phyloP scores from a whole-genome alignment of 2,888 invertebrate genomes.

The Barypeithes pellucidus region DNA sequence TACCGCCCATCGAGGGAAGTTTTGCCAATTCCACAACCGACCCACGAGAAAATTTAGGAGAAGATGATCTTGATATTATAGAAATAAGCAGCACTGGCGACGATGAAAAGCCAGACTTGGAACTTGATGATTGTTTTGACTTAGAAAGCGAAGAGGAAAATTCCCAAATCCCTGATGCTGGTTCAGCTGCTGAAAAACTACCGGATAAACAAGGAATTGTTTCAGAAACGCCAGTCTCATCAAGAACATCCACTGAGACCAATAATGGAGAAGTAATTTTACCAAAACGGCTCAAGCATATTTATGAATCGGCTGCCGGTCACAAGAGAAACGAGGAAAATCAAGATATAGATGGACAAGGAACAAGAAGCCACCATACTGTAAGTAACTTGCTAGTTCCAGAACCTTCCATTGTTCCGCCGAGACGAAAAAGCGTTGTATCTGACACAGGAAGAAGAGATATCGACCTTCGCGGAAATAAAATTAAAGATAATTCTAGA shows the following conservation, averaged over 20 bases:
- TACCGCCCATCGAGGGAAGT: not conserved
- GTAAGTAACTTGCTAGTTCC: not conserved
- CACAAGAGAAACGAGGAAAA: not conserved
- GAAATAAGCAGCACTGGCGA: slow-evolving; percentile 1
- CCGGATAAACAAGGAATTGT: not conserved
- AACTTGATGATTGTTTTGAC: slow-evolving; percentile 3
- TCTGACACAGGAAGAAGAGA: not conserved
- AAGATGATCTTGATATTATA: not conserved
- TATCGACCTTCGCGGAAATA: not conserved
- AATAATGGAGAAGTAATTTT: not conserved
- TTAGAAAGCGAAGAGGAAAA: not conserved
- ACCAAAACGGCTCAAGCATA: not conserved
- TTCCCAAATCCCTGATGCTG: not conserved
- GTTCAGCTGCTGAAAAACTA: not conserved
- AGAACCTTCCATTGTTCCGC: not conserved
- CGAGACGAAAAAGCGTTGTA: not conserved
- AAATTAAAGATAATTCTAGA: not conserved
- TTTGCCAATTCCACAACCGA: not conserved
- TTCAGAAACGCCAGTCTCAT: not conserved
- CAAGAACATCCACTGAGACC: not conserved
- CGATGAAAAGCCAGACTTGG: not conserved
- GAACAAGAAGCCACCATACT: not conserved
- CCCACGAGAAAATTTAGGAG: not conserved
- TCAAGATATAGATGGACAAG: not conserved
- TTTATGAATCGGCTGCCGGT: not conserved